phyloP scores from a whole-genome alignment of 1,140 invertebrate species.

The Drosophila trapezifrons region DNA sequence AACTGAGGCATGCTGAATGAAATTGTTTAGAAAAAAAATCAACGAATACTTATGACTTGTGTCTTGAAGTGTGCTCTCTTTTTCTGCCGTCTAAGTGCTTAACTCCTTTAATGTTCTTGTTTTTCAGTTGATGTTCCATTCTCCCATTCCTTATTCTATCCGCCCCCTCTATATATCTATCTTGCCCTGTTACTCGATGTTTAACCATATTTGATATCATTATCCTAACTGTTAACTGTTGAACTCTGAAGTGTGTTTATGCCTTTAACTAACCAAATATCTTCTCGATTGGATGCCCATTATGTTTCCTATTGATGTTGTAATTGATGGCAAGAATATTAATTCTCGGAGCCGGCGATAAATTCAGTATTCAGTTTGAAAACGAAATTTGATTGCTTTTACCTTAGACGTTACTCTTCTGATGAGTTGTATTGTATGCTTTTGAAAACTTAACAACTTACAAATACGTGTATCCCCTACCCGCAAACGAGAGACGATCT shows the following conservation, averaged over 20 bases:
- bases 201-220: conserved; percentile 48
- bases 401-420: conserved; percentile 74
- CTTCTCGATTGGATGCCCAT: conserved; percentile 51
- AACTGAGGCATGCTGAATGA: conserved; percentile 50
- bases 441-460: conserved; percentile 35
- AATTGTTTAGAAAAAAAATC: background rate
- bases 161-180: conserved; percentile 25
- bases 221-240: conserved; percentile 68
- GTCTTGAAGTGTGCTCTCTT: conserved; percentile 58
- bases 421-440: conserved; percentile 80
- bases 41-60: conserved; percentile 38
- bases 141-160: conserved; percentile 25
- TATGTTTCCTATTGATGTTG: conserved; percentile 69
- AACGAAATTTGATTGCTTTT: conserved; percentile 74
- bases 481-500: conserved; percentile 63
- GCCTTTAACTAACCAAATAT: conserved; percentile 32
- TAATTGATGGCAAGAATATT: conserved; percentile 61
- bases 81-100: conserved; percentile 32
- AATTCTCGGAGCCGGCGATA: conserved; percentile 15
- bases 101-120: conserved; percentile 30
- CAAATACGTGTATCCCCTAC: conserved; percentile 35
- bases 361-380: conserved; percentile 56
- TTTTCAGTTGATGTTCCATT: conserved; percentile 45
- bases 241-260: conserved; percentile 64
- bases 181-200: conserved; percentile 44